Conservation (phyloP, 2,888 invertebrate genomes). For the Amphipoea lucens region DNA sequence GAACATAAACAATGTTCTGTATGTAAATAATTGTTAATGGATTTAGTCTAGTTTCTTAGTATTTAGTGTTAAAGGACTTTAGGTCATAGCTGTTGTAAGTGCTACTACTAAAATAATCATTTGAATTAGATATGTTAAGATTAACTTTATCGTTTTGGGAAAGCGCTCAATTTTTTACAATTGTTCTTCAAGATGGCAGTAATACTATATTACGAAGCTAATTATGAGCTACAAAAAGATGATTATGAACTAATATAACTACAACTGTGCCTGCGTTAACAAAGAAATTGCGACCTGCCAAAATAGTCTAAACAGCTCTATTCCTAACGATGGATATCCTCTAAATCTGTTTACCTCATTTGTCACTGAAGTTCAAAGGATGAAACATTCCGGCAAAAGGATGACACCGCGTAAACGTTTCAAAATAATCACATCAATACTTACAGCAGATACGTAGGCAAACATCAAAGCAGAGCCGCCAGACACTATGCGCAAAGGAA, state of each 20-base stretch:
- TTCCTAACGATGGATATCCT: constrained; percentile 61
- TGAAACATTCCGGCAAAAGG: constrained; percentile 63
- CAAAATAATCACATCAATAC: constrained; percentile 72
- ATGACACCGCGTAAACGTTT: constrained; percentile 68
- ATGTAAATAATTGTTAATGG: constrained; percentile 68
- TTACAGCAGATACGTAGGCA: constrained; percentile 74
- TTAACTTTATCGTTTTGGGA: neutral
- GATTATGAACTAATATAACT: neutral
- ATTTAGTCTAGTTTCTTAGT: constrained; percentile 60
- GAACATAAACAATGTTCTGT: constrained; percentile 68
- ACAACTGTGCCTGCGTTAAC: constrained; percentile 11
- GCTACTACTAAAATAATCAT: neutral
- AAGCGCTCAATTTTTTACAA: neutral
- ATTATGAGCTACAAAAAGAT: neutral
- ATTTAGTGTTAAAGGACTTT: constrained; percentile 38
- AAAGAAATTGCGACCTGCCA: constrained; percentile 50
- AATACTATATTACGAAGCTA: neutral
- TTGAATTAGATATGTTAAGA: neutral
- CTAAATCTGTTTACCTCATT: constrained; percentile 63
- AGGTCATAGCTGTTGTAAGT: neutral
- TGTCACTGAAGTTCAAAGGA: constrained; percentile 66
- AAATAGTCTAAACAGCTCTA: constrained; percentile 32
- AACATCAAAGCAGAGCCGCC: constrained; percentile 80
- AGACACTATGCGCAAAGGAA: constrained; percentile 79
- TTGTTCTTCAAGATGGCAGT: neutral